phyloP scores from a whole-genome alignment of 1,140 invertebrate genomes.

The Adelges cooleyi region DNA sequence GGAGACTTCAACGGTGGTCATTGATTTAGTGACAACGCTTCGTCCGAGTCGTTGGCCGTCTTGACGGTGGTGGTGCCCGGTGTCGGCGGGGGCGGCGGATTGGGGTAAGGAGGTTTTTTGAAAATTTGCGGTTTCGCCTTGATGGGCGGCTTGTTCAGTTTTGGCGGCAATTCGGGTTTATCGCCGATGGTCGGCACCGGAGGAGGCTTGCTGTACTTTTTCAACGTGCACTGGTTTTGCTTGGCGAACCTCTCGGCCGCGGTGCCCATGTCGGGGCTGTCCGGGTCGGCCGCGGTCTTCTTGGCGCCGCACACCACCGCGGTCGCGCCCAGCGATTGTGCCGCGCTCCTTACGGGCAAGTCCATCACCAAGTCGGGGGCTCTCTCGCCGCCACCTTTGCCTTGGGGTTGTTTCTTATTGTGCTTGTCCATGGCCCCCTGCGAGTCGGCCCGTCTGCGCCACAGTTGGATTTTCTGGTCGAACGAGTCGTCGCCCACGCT shows the following conservation, averaged over 20 bases:
- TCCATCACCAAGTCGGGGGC: conserved; percentile 85
- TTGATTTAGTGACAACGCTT: too few relatives aligned
- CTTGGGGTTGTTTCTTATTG: not conserved
- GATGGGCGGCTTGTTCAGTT: conserved; percentile 50
- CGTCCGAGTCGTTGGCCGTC: too few relatives aligned
- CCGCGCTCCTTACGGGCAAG: conserved; percentile 43
- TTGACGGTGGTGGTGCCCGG: too few relatives aligned
- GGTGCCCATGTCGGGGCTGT: conserved; percentile 57
- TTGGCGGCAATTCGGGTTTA: conserved; percentile 33
- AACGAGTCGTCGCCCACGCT: conserved; percentile 40
- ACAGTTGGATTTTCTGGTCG: conserved; percentile 46
- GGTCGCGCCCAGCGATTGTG: conserved; percentile 29
- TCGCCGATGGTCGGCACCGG: conserved; percentile 37
- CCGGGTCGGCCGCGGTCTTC: conserved; percentile 40
- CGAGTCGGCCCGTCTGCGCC: conserved; percentile 49
- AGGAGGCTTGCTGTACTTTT: conserved; percentile 53
- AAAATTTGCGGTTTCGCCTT: conserved; percentile 62
- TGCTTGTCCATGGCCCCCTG: conserved; percentile 40
- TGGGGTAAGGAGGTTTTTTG: conserved; percentile 51
- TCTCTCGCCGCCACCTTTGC: not conserved
- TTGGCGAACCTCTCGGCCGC: conserved; percentile 62
- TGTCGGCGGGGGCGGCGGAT: too few relatives aligned
- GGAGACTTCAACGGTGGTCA: too few relatives aligned
- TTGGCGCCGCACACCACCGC: conserved; percentile 34
- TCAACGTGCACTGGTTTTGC: conserved; percentile 68